Base-by-base conservation (phyloP, 2,113 vertebrate species). In the Anguilla rostrata region DNA sequence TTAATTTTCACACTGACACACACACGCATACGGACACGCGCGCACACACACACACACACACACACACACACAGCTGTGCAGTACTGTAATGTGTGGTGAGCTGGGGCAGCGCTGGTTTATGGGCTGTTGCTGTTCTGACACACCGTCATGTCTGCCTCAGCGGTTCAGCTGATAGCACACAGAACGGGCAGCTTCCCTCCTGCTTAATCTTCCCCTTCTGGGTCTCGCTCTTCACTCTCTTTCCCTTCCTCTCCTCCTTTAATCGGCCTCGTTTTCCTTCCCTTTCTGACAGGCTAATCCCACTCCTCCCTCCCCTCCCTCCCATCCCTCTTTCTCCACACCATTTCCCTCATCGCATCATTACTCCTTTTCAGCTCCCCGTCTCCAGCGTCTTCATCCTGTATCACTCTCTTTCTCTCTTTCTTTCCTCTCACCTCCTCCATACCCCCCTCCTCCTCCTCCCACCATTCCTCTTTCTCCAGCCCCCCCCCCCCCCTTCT, bases 41-140 rank as follows among this genome's bases (percentile, higher is more conserved):
- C 34, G 1, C 34, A 34, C 34, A 34, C 34, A 34, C 34, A 34
- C 34, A 34, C 34, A 34, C 34, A 34, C 40, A 46, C 40, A 43
- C 40, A 82, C 84, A 82, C 71, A 63, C 84, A 91, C 90, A 84
- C 86, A 46, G 71, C 71, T 75, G 71, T 75, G 60, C 60, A 66
- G 60, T 3, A 26, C 22, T 66, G 60, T 9, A 53, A 11, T 34
- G 9, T 22, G 29, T 75, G 34, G 2, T 12, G 26, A 34, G 80
- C 41, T 22, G 39, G 40, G 22, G 46, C 22, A 75, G n/a, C 7
- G 9, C 12, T 75, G 1, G 7, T 5, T 5, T 0, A 75, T 11
- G 71, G 71, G 71, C 9, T 75, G 71, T 34, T 75, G 26, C n/a
- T 71, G 3, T 16, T 2, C 63, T 71, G 63, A 71, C 63, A 71